Evolutionary conservation across 2,888 invertebrate genomes (phyloP).

Genomic region (Thelaira solivaga): DNA sequence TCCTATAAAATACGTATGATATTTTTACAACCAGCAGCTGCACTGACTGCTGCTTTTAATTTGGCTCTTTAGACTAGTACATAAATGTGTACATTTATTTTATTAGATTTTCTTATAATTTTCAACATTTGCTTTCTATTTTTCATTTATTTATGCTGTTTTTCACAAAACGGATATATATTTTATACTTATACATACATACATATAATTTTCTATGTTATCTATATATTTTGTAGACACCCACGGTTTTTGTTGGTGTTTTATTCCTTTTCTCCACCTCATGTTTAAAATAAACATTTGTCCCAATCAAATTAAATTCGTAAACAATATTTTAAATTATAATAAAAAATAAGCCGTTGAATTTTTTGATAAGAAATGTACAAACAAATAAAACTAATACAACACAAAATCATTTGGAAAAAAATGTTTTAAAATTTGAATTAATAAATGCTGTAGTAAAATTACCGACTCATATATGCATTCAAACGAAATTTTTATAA

Average conservation of each 20-base stretch:
- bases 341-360: neutral
- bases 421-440: too few relatives aligned
- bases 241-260: slow-evolving; percentile 21
- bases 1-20: slow-evolving; percentile 41
- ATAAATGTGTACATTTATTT: neutral
- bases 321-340: slow-evolving; percentile 34
- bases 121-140: slow-evolving; percentile 49
- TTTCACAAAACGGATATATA: slow-evolving; percentile 17
- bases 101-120: slow-evolving; percentile 2
- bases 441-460: too few relatives aligned
- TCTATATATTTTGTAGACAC: slow-evolving; percentile 13
- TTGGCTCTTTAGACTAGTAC: neutral
- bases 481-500: too few relatives aligned
- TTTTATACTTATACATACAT: neutral
- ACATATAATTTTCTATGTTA: neutral
- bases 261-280: neutral
- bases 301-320: slow-evolving; percentile 23
- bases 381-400: too few relatives aligned
- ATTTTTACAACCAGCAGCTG: slow-evolving; percentile 47
- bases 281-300: slow-evolving; percentile 25
- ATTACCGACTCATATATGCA: too few relatives aligned
- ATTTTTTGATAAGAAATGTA: neutral
- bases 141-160: slow-evolving; percentile 37
- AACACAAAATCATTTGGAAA: too few relatives aligned
- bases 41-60: slow-evolving; percentile 37